Percentiles rank a stretch among this genome's conserved stretches.
phyloP scores from a whole-genome alignment of 2,797 vertebrate genomes.

The Cephalopachus bancanus region DNA sequence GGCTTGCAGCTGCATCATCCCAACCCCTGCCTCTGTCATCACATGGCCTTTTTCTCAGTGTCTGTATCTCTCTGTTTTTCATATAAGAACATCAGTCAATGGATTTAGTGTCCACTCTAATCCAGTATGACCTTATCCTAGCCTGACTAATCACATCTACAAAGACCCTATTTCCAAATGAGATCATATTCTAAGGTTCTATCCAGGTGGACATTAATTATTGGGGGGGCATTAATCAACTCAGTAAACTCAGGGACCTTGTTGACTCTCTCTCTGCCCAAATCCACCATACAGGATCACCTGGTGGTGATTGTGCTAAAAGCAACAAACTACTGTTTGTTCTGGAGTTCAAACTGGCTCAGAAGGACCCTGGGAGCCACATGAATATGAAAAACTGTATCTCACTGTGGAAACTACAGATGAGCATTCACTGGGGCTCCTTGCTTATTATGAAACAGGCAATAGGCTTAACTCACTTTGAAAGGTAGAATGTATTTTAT shows the following conservation, averaged over 20 bases:
- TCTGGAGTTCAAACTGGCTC: neutral
- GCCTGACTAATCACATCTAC: neutral
- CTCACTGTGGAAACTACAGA: neutral
- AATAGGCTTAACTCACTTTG: conserved; percentile 50
- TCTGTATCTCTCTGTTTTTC: neutral
- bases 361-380: neutral
- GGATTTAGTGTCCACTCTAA: neutral
- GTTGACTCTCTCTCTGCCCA: neutral
- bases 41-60: neutral
- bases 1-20: neutral
- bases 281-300: neutral
- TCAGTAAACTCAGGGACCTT: neutral
- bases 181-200: neutral
- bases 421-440: neutral
- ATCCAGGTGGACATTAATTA: neutral
- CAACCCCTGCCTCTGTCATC: neutral
- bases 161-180: conserved; percentile 24
- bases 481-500: conserved; percentile 45
- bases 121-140: neutral
- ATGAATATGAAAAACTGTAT: neutral
- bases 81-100: neutral
- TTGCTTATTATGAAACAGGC: conserved; percentile 44
- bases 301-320: neutral
- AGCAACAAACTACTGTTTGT: neutral
- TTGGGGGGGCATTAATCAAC: neutral